Evolutionary conservation across 2,888 invertebrate genomes (phyloP), one percentile per base, ranked within the genome.

Genomic region (Hedya salicella): DNA sequence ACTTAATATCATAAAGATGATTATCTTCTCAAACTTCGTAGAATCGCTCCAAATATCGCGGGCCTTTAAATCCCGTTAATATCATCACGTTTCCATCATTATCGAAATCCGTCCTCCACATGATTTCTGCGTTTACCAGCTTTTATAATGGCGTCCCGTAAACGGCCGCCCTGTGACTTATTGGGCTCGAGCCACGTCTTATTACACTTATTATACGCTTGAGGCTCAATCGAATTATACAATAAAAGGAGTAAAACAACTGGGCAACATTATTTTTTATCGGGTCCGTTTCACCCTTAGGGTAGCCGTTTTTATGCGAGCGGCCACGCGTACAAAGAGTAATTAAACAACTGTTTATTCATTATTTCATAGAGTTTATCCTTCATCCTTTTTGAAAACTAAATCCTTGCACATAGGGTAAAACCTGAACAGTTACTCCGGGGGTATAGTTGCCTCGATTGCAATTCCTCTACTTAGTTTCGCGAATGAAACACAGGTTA

Each of bases 171-270:
- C 64, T 72, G 87, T 89, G 88, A 88, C 86, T 88, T 89, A 88
- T 88, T 85, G 79, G 69, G 73, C 76, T 71, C 72, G 68, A 70
- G 75, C 78, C 75, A 73, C 74, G 74, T 78, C 79, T 88, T 87
- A 89, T 89, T 85, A 89, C 87, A 80, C 88, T 87, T 86, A 89
- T 89, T 89, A 89, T 71, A 64, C 67, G 84, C 86, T 78, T 64
- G 72, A 72, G 81, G 86, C 82, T 66, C 69, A 74, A 80, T 78
- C 83, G 83, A 85, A 85, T 85, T 86, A 83, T 81, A 82, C 80
- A 83, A 86, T 75, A 79, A 68, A 67, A 57, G 36, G 25, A 54
- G 56, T 56, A 21, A 61, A 14, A 14, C 30, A 14, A 44, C 16
- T 21, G 30, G 44, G 49, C 54, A 73, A 71, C 68, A 63, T 70